These are phyloP conservation scores for Phylloscopus trochiloides DNA, from an alignment of 2,113 vertebrate species.

Conservation along the genomic window DNA sequence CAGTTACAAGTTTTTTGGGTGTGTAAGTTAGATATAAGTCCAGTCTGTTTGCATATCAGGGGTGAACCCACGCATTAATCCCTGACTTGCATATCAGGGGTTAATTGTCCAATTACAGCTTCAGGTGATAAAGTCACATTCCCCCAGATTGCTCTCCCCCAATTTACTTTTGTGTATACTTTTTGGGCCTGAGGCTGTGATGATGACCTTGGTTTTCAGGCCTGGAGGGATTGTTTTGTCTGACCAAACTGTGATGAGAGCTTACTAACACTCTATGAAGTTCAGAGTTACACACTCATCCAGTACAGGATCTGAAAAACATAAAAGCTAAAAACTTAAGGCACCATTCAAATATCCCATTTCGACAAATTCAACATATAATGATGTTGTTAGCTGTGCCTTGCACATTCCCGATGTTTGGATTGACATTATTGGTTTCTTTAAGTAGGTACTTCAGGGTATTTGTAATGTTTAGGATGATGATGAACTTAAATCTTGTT, in stretches of 20 bases:
- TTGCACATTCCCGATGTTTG: background rate
- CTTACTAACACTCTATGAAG: background rate
- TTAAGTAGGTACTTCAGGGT: background rate
- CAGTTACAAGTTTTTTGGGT: background rate
- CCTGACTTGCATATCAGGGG: background rate
- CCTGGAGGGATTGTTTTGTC: background rate
- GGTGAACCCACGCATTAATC: background rate
- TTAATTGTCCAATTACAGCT: background rate
- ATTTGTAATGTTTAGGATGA: background rate
- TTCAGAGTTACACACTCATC: background rate
- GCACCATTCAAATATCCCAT: fast-evolving
- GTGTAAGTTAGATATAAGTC: background rate
- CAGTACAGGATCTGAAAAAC: background rate
- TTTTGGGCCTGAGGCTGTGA: background rate
- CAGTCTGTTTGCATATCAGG: background rate
- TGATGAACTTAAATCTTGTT: background rate
- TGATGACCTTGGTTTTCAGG: background rate
- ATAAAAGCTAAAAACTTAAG: background rate
- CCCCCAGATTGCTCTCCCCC: background rate
- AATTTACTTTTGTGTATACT: background rate
- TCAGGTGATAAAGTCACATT: background rate
- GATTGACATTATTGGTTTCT: background rate
- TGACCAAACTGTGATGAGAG: background rate
- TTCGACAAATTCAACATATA: fast-evolving
- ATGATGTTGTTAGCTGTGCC: background rate